Evolutionary conservation across 1,140 invertebrate genomes (phyloP).

Genomic region (Hypothenemus hampei): DNA sequence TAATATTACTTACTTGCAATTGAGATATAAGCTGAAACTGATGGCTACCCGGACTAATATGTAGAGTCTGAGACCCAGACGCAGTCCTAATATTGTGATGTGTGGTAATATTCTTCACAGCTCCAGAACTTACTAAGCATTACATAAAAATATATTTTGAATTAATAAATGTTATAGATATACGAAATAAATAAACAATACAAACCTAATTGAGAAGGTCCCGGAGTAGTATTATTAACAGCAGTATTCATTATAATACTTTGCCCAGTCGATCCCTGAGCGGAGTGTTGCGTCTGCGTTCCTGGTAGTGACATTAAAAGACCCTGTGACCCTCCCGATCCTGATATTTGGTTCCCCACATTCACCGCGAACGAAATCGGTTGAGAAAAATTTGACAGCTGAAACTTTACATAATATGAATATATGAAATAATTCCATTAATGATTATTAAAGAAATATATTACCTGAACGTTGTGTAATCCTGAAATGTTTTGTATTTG

Average conservation of each 20-base stretch:
- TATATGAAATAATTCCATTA: no score
- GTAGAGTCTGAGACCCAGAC: constrained; percentile 29
- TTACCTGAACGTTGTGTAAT: constrained; percentile 65
- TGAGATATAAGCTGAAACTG: constrained; percentile 56
- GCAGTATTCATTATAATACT: constrained; percentile 42
- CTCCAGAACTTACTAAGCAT: constrained; percentile 58
- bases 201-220: constrained; percentile 45
- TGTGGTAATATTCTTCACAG: constrained; percentile 55
- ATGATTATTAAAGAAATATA: not conserved
- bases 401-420: constrained; percentile 48
- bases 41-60: constrained; percentile 45
- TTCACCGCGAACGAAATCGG: constrained; percentile 73
- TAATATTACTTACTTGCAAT: constrained; percentile 39
- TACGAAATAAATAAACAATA: constrained; percentile 20
- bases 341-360: constrained; percentile 50
- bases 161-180: not conserved
- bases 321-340: constrained; percentile 35
- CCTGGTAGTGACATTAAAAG: constrained; percentile 46
- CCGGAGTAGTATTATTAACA: constrained; percentile 26
- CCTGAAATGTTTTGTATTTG: constrained; percentile 69
- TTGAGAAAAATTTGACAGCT: constrained; percentile 70
- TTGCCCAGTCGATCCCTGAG: constrained; percentile 33
- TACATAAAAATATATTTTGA: constrained; percentile 13
- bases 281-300: constrained; percentile 40
- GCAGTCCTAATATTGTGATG: constrained; percentile 54